Evolutionary conservation across 2,113 vertebrate genomes (phyloP), one percentile per base, ranked within the genome.

Genomic region (Thamnaconus septentrionalis): DNA sequence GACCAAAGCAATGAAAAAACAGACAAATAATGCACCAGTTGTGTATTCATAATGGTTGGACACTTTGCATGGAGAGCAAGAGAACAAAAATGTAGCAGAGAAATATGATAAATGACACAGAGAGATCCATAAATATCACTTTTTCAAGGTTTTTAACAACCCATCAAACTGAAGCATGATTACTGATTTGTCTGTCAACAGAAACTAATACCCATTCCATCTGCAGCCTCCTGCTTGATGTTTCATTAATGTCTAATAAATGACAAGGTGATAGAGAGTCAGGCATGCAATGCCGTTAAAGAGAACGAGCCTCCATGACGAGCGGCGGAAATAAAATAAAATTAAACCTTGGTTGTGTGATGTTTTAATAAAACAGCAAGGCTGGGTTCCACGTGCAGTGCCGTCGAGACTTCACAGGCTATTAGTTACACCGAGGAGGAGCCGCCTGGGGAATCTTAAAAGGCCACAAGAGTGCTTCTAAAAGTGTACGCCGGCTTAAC

Each of bases 211-310:
- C 41, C 45, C 7, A 45, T 64, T 76, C 65, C 18, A 4, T 39
- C 60, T 48, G 39, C 10, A 39, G 62, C 64, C 50, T 50, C 50
- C 42, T 6, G 60, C 44, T 65, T 57, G 55, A 71, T 77, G 59
- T 76, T 80, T 75, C 78, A 80, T 80, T 62, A 60, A 56, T 42
- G 7, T 59, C 69, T 67, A 67, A 81, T 78, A 71, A 70, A 83
- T 61, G 51, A 84, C 72, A 76, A 62, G 59, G 59, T 45, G 18
- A 31, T 31, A 31, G 18, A 31, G 18, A 31, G 18, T 31, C 18
- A 31, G 18, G 18, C 18, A 31, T 31, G 18, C 18, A 71, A 79
- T 4, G 3, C 46, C 7, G 42, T 73, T 64, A 69, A 63, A 64
- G 65, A 57, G 65, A 69, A 72, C 12, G 0, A 63, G 60, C n/a